phyloP scores from a whole-genome alignment of 2,113 vertebrate species.

The Xiphophorus maculatus region DNA sequence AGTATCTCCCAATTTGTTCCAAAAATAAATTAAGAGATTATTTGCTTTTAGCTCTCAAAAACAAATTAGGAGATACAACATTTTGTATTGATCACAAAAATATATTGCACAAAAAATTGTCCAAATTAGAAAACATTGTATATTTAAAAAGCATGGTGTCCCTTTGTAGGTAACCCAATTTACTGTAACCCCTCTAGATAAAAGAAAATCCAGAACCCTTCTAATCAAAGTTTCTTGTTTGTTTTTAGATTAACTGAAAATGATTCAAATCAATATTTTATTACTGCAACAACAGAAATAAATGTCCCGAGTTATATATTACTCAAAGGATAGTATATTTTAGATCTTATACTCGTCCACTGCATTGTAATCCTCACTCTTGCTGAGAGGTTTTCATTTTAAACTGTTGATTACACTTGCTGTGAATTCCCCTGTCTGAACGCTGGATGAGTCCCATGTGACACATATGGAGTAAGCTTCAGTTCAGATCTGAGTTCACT shows the following conservation, averaged over 20 bases:
- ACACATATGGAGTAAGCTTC: constrained; percentile 52
- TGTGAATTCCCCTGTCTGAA: constrained; percentile 28
- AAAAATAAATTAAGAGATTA: too few relatives aligned
- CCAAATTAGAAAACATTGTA: too few relatives aligned
- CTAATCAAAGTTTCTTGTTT: background rate
- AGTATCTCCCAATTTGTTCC: too few relatives aligned
- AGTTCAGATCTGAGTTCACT: constrained; percentile 41
- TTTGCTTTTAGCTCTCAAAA: too few relatives aligned
- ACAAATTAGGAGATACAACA: too few relatives aligned
- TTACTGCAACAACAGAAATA: background rate
- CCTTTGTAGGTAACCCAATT: background rate
- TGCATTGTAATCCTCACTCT: background rate
- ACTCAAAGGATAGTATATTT: background rate
- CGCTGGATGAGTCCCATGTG: constrained; percentile 25
- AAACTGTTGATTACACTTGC: background rate
- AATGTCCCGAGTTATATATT: background rate
- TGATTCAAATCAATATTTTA: background rate
- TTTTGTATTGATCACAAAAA: too few relatives aligned
- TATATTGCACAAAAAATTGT: too few relatives aligned
- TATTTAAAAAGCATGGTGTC: too few relatives aligned
- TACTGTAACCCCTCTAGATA: background rate
- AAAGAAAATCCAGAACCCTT: background rate
- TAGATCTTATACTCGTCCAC: background rate
- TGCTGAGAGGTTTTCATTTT: background rate
- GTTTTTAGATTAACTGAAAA: too few relatives aligned